phyloP scores from a whole-genome alignment of 1,140 invertebrate genomes.

The Aphaenogaster ashmeadi region DNA sequence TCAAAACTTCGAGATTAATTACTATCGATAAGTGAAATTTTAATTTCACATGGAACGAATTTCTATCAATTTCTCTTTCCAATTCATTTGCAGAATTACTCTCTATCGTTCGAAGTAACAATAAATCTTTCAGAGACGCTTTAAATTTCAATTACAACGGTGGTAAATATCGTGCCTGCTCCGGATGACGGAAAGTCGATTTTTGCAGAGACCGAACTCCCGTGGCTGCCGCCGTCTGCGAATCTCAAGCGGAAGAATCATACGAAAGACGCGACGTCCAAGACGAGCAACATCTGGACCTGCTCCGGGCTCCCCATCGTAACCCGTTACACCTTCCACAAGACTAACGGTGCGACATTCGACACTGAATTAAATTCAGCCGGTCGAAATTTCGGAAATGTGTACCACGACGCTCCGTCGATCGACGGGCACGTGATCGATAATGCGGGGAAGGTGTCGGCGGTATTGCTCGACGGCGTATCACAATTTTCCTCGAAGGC shows the following conservation, averaged over 20 bases:
- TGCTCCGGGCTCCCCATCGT: slow-evolving; percentile 83
- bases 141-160: not conserved
- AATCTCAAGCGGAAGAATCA: slow-evolving; percentile 69
- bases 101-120: not conserved
- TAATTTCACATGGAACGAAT: not conserved
- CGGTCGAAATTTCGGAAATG: not conserved
- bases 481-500: not conserved
- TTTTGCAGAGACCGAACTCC: slow-evolving; percentile 63
- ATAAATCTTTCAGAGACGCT: not conserved
- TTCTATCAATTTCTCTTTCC: not conserved
- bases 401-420: not conserved
- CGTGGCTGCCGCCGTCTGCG: slow-evolving; percentile 63
- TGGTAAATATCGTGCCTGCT: not conserved
- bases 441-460: not conserved
- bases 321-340: slow-evolving; percentile 84
- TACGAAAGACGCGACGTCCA: slow-evolving; percentile 74
- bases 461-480: not conserved
- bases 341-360: slow-evolving; percentile 72
- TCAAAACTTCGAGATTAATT: not conserved
- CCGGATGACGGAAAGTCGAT: slow-evolving; percentile 29
- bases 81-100: slow-evolving; percentile 3
- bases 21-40: not conserved
- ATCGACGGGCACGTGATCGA: not conserved
- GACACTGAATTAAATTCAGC: slow-evolving; percentile 46
- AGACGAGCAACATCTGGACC: slow-evolving; percentile 79